These are phyloP conservation scores for Bradypodion pumilum DNA, from an alignment of 2,797 vertebrate genomes.

Conservation along the genomic window DNA sequence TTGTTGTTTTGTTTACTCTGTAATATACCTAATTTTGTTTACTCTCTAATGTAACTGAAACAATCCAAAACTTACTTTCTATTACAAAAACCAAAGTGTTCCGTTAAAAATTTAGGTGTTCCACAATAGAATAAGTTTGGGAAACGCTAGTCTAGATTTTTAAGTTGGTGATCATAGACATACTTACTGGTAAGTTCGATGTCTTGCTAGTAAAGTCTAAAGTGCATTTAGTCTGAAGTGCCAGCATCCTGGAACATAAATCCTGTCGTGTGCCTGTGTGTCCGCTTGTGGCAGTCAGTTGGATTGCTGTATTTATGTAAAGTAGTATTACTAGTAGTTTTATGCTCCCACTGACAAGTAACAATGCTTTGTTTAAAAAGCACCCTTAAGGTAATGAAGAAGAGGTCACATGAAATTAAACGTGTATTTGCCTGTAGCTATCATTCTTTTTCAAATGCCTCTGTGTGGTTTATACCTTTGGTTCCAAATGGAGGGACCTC, in stretches of 20 bases:
- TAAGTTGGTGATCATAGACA: background rate
- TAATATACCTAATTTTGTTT: too few species aligned
- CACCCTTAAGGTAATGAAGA: background rate
- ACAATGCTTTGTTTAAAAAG: background rate
- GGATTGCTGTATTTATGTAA: background rate
- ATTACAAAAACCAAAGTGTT: too few species aligned
- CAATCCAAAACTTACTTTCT: too few species aligned
- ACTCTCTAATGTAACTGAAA: too few species aligned
- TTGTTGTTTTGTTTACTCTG: too few species aligned
- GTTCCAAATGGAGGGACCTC: background rate
- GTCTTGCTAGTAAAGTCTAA: background rate
- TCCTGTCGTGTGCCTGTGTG: background rate
- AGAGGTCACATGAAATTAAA: background rate
- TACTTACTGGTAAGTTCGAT: background rate
- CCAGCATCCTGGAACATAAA: background rate
- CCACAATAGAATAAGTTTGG: too few species aligned
- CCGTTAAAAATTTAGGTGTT: too few species aligned
- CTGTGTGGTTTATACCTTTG: background rate
- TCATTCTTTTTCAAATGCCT: background rate
- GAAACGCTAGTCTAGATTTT: too few species aligned
- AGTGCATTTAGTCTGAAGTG: background rate
- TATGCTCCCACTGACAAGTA: background rate
- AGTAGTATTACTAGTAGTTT: background rate
- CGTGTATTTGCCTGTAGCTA: background rate
- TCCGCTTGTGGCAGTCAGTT: background rate